These are phyloP conservation scores for Cantharis flavilabris DNA, from an alignment of 2,888 invertebrate genomes.

Conservation along the genomic window DNA sequence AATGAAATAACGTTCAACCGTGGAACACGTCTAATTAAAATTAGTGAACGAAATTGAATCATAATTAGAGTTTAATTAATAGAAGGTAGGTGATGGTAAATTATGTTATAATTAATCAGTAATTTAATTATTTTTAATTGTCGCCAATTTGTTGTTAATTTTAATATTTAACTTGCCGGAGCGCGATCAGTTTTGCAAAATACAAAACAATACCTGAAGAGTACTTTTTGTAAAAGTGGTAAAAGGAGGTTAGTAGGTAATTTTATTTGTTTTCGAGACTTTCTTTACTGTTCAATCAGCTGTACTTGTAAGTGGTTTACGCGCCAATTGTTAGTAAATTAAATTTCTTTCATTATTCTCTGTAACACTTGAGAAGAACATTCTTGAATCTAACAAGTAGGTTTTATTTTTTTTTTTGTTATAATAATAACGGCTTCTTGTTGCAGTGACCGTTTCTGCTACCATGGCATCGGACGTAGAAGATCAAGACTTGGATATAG, in stretches of 20 bases:
- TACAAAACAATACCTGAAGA: not conserved
- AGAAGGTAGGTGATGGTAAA: not conserved
- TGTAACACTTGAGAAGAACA: not conserved
- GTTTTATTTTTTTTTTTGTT: constrained; percentile 46
- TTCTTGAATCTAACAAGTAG: not conserved
- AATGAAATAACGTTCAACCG: not conserved
- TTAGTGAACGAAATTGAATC: not conserved
- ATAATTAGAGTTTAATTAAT: not conserved
- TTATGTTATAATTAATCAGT: not conserved
- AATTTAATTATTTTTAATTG: not conserved
- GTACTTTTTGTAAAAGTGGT: not conserved
- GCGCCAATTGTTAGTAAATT: not conserved
- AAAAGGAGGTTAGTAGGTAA: constrained; percentile 18
- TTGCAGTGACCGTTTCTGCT: constrained; percentile 6
- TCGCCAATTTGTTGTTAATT: not conserved
- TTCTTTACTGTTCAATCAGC: not conserved
- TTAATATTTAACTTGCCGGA: not conserved
- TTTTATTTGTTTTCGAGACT: not conserved
- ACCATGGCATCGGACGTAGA: constrained; percentile 15
- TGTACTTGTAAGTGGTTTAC: not conserved
- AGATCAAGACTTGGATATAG: constrained; percentile 15
- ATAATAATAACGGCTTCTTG: not conserved
- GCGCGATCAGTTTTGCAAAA: not conserved
- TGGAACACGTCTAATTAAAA: not conserved
- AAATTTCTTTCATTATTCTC: not conserved